Evolutionary conservation across 2,113 vertebrate species (phyloP).

Genomic region (Alligator mississippiensis): DNA sequence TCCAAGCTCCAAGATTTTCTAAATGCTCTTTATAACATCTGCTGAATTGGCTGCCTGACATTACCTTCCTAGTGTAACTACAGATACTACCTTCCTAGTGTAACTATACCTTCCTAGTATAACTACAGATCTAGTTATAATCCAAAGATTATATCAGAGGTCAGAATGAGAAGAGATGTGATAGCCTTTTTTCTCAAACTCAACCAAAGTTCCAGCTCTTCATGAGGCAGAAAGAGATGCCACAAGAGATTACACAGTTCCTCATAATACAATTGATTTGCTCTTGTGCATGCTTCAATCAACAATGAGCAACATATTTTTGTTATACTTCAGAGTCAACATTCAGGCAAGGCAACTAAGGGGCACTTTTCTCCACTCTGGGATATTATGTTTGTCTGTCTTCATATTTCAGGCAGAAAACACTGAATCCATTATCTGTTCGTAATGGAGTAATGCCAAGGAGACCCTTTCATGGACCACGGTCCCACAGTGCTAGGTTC

Average conservation of each 20-base stretch:
- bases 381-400: neutral
- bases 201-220: neutral
- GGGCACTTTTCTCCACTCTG: accelerated
- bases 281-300: neutral
- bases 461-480: neutral
- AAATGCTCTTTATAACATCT: neutral
- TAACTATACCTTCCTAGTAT: too few relatives aligned
- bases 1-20: neutral
- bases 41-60: neutral
- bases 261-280: neutral
- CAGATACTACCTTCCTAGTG: neutral
- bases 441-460: neutral
- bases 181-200: neutral
- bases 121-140: neutral
- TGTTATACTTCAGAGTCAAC: neutral
- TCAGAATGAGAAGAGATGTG: neutral
- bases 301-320: neutral
- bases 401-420: neutral
- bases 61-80: neutral
- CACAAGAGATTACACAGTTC: neutral
- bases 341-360: neutral
- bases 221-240: neutral
- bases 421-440: neutral
- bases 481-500: neutral
- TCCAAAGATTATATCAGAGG: neutral